Evolutionary conservation across 2,113 vertebrate species (phyloP), one percentile per base, ranked within the genome.

Genomic region (Vulpes ferrilata): DNA sequence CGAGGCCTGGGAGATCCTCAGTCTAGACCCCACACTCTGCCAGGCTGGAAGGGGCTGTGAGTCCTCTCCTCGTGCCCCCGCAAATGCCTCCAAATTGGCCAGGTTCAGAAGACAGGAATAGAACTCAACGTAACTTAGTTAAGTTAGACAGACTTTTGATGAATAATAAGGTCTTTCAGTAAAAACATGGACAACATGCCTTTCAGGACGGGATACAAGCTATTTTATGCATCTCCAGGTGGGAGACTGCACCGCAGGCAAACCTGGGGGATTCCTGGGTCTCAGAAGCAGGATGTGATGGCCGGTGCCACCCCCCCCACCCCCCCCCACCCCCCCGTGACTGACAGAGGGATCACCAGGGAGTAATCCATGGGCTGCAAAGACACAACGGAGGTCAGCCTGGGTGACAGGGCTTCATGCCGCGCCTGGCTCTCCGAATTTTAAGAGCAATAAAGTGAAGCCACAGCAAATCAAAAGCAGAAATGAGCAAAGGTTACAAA

Each of bases 401-500:
- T 32, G 0, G 0, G 73, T 83, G 97, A 95, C 97, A 78, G 82
- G 84, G 32, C 51, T 3, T 95, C 48, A 0, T 5, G 71, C 43
- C 0, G 32, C 16, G 93, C 95, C 94, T 81, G 67, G 93, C 89
- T 94, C 92, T 90, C 93, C 91, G 96, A 95, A 98, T 98, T 95
- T 95, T 97, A 98, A 97, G 48, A 93, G 95, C 91, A 7, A 62
- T 23, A 32, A 93, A 90, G 95, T 74, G 79, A 93, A 91, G 88
- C 71, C 35, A 96, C 88, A 43, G 69, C 73, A 85, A 93, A 95
- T 90, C 96, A 91, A 90, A 95, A 78, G 96, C 96, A 94, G 90
- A 20, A 65, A 78, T 23, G 59, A 96, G 93, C 88, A 55, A 89
- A 96, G 96, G 91, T 96, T 93, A 93, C 78, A 69, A 38, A 90